Evolutionary conservation across 2,888 invertebrate species (phyloP).

Genomic region (Schizotus pectinicornis): DNA sequence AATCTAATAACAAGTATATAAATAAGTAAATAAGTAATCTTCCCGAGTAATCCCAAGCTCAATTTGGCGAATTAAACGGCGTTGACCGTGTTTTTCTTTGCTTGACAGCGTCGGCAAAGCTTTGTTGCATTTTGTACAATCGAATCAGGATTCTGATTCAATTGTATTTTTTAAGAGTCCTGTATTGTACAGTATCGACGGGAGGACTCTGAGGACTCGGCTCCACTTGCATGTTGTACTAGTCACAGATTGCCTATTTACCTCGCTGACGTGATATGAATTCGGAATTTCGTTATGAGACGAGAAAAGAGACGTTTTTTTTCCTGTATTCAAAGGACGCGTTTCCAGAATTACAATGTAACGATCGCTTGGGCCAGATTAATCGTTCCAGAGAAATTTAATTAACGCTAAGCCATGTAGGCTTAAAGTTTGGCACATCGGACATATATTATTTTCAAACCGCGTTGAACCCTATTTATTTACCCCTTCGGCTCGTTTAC

Average conservation of each 20-base stretch:
- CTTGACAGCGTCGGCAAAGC: constrained; percentile 1
- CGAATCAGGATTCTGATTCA: not conserved
- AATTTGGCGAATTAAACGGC: constrained; percentile 30
- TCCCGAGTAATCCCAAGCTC: constrained; percentile 26
- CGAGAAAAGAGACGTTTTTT: not conserved
- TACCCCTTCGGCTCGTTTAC: constrained; percentile 13
- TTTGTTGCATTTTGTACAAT: not conserved
- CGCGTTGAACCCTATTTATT: constrained; percentile 17
- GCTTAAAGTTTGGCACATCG: no score
- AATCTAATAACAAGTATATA: constrained; percentile 26
- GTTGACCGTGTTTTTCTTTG: constrained; percentile 25
- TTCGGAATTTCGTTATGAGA: constrained; percentile 17
- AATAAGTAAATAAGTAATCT: constrained; percentile 31
- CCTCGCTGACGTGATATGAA: constrained; percentile 34
- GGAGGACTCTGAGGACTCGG: not conserved
- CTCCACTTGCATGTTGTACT: constrained; percentile 21
- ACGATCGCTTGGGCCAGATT: no score
- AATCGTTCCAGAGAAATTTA: no score
- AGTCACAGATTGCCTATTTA: constrained; percentile 40
- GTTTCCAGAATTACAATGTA: not conserved
- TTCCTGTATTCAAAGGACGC: not conserved
- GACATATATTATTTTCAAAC: no score
- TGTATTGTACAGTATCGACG: not conserved
- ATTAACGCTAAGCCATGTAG: no score
- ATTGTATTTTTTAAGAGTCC: constrained; percentile 2